A percentile compares a stretch with the other conserved stretches of the same genome.
phyloP scores from a whole-genome alignment of 1,140 invertebrate species.

The Liolophura sinensis region DNA sequence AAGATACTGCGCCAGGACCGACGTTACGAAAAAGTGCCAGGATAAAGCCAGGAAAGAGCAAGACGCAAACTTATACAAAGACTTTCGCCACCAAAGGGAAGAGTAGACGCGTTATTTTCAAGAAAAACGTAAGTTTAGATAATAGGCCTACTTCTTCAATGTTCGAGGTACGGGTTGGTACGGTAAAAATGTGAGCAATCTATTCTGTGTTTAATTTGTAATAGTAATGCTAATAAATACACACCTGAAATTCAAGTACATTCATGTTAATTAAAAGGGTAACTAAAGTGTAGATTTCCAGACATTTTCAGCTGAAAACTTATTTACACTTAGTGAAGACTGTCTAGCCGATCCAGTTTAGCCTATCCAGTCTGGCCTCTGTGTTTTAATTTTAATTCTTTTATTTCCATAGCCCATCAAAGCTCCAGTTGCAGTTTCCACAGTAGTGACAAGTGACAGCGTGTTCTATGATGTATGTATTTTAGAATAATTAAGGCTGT shows the following conservation, averaged over 20 bases:
- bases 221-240: no score
- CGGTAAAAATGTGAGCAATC: not conserved
- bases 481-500: not conserved
- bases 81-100: constrained; percentile 68
- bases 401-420: constrained; percentile 68
- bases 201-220: not conserved
- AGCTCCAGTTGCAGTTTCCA: constrained; percentile 77
- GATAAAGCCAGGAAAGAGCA: constrained; percentile 59
- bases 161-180: not conserved
- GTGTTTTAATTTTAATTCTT: constrained; percentile 7
- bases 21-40: constrained; percentile 54
- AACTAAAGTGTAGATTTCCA: not conserved
- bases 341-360: not conserved
- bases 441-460: constrained; percentile 77
- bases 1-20: constrained; percentile 16
- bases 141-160: not conserved
- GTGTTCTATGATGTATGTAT: constrained; percentile 77
- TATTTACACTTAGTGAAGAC: not conserved
- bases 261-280: not conserved
- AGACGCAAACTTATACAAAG: constrained; percentile 65
- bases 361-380: not conserved
- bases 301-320: no score
- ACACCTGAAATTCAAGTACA: not conserved
- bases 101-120: constrained; percentile 78
- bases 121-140: constrained; percentile 66